These are phyloP conservation scores for Pelecanoides urinatrix DNA, from an alignment of 2,113 vertebrate species.

Conservation along the genomic window DNA sequence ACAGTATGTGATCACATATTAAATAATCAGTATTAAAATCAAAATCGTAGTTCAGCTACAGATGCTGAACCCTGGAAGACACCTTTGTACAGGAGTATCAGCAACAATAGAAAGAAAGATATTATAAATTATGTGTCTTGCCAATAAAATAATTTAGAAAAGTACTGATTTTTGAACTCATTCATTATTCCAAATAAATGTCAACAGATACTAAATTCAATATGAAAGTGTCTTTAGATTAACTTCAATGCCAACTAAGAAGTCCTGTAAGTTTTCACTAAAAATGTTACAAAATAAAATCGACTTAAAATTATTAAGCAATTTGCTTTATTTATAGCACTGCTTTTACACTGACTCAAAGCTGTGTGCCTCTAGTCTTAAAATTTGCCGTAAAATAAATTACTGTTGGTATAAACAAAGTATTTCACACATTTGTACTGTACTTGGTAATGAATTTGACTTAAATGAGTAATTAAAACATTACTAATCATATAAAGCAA, in stretches of 20 bases:
- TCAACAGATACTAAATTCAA: conserved; percentile 40
- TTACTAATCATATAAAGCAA: conserved; percentile 57
- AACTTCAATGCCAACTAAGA: conserved; percentile 28
- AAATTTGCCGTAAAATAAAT: conserved; percentile 70
- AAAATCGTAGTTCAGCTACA: conserved; percentile 62
- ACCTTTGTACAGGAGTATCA: conserved; percentile 41
- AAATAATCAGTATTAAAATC: conserved; percentile 70
- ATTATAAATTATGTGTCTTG: conserved; percentile 4
- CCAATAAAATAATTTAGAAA: conserved; percentile 52
- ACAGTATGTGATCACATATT: conserved; percentile 57
- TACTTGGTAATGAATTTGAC: conserved; percentile 19
- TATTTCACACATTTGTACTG: conserved; percentile 45
- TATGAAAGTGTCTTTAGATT: conserved; percentile 42
- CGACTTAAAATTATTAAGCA: conserved; percentile 31
- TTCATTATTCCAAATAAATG: conserved; percentile 36
- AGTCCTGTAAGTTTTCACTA: conserved; percentile 44
- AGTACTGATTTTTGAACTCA: conserved; percentile 27
- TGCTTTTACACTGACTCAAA: conserved; percentile 38
- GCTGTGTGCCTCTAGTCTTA: conserved; percentile 32
- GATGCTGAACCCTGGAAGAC: conserved; percentile 70
- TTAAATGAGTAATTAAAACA: conserved; percentile 71
- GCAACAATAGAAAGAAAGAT: conserved; percentile 47
- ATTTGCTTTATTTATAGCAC: conserved; percentile 60
- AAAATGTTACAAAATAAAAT: conserved; percentile 62
- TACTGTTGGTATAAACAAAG: conserved; percentile 53